Evolutionary conservation across 2,888 invertebrate genomes (phyloP).

Genomic region (Neocrepidodera transversa): DNA sequence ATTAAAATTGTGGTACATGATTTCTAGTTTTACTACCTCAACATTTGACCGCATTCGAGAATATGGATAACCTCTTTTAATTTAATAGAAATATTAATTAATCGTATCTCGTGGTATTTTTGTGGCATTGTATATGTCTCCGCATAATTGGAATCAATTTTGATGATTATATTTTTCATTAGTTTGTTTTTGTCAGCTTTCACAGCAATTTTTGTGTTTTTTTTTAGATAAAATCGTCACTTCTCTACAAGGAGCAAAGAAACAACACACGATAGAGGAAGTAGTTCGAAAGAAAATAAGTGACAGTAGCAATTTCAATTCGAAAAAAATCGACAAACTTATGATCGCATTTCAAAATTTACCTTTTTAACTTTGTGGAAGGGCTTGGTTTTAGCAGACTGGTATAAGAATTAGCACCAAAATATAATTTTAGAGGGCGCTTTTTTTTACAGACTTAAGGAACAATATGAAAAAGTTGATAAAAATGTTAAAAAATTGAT

Average conservation of each 20-base stretch:
- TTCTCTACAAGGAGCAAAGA: conserved; percentile 13
- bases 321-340: conserved; percentile 12
- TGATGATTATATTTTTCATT: not conserved
- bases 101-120: not conserved
- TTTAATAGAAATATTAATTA: not conserved
- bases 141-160: not conserved
- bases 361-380: conserved; percentile 13
- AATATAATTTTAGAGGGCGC: no score
- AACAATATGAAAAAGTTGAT: conserved; percentile 8
- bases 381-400: conserved; percentile 7
- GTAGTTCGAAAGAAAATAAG: conserved; percentile 15
- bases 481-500: conserved; percentile 5
- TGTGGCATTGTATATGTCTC: no score
- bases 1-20: no score
- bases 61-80: no score
- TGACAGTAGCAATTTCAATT: conserved; percentile 9
- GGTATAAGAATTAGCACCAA: conserved; percentile 6
- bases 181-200: not conserved
- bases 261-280: conserved; percentile 14
- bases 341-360: conserved; percentile 15
- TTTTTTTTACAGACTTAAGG: no score
- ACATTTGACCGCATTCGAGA: no score
- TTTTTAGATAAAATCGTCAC: conserved; percentile 8
- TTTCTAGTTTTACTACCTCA: no score
- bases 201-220: not conserved